Conservation (phyloP, 2,888 invertebrate species). For the Eristalis pertinax region DNA sequence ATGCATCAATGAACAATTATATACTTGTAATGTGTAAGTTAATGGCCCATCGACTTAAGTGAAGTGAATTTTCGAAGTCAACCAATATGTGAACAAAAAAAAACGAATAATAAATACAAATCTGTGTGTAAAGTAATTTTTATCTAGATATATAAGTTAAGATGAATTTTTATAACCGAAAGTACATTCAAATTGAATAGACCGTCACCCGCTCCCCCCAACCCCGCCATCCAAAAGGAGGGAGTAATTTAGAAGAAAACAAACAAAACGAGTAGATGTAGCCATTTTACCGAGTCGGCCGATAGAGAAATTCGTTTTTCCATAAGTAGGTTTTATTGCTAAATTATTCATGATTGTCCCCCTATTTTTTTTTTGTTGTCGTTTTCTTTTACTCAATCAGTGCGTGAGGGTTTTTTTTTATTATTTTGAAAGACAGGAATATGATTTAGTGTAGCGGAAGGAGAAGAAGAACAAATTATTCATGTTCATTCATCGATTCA, state of each 20-base stretch:
- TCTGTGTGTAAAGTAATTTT: slow-evolving; percentile 65
- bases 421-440: not conserved
- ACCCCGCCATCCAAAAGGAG: no score
- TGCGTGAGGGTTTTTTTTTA: not conserved
- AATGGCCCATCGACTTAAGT: slow-evolving; percentile 52
- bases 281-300: not conserved
- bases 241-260: not conserved
- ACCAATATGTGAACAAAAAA: slow-evolving; percentile 5
- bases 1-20: not conserved
- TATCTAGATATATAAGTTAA: slow-evolving; percentile 70
- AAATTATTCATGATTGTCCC: slow-evolving; percentile 22
- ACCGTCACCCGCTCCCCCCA: not conserved
- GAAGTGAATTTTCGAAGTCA: slow-evolving; percentile 9
- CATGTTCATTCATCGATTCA: slow-evolving; percentile 51
- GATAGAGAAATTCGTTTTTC: not conserved
- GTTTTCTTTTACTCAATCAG: slow-evolving; percentile 11
- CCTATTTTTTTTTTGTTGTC: not conserved
- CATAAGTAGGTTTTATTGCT: slow-evolving; percentile 13
- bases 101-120: slow-evolving; percentile 16
- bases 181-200: slow-evolving; percentile 41
- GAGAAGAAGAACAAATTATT: not conserved
- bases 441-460: not conserved
- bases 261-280: not conserved
- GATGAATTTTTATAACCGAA: slow-evolving; percentile 51
- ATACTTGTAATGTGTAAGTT: slow-evolving; percentile 1